Evolutionary conservation across 2,888 invertebrate genomes (phyloP).

Genomic region (Scaptomyza parva): DNA sequence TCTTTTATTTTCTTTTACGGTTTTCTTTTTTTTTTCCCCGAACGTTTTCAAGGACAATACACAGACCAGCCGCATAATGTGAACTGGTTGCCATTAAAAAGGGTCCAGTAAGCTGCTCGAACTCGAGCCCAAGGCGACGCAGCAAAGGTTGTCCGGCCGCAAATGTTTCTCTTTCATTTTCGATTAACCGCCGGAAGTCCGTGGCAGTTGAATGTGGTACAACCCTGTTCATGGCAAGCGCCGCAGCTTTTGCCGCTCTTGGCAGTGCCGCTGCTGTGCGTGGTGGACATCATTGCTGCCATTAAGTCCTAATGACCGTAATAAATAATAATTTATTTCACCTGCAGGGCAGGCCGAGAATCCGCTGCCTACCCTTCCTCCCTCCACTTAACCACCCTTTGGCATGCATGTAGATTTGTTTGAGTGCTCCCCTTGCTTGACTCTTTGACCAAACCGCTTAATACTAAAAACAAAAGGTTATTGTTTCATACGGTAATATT

Average conservation of each 20-base stretch:
- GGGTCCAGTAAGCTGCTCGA: slow-evolving; percentile 36
- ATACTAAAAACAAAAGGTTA: slow-evolving; percentile 75
- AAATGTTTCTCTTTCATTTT: slow-evolving; percentile 75
- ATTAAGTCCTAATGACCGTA: slow-evolving; percentile 80
- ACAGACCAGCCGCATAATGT: slow-evolving; percentile 64
- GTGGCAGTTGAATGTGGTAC: slow-evolving; percentile 43
- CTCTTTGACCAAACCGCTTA: neutral
- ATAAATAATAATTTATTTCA: slow-evolving; percentile 81
- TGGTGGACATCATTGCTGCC: slow-evolving; percentile 81
- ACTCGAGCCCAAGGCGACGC: slow-evolving; percentile 13
- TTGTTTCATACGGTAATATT: slow-evolving; percentile 76
- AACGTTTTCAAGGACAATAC: slow-evolving; percentile 71
- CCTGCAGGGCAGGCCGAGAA: slow-evolving; percentile 66
- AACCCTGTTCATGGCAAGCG: slow-evolving; percentile 26
- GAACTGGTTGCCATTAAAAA: slow-evolving; percentile 77
- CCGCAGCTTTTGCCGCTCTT: neutral
- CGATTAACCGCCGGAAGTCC: slow-evolving; percentile 78
- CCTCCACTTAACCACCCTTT: neutral
- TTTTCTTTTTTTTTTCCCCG: slow-evolving; percentile 7
- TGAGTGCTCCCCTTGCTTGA: neutral
- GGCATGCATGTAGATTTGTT: slow-evolving; percentile 5
- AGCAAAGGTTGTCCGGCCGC: slow-evolving; percentile 64
- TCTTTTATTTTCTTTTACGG: slow-evolving; percentile 33
- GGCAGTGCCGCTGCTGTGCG: slow-evolving; percentile 44
- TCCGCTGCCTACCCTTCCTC: slow-evolving; percentile 13